These are phyloP conservation scores for Sussaba pulchella DNA, from an alignment of 2,888 invertebrate genomes.

Conservation along the genomic window DNA sequence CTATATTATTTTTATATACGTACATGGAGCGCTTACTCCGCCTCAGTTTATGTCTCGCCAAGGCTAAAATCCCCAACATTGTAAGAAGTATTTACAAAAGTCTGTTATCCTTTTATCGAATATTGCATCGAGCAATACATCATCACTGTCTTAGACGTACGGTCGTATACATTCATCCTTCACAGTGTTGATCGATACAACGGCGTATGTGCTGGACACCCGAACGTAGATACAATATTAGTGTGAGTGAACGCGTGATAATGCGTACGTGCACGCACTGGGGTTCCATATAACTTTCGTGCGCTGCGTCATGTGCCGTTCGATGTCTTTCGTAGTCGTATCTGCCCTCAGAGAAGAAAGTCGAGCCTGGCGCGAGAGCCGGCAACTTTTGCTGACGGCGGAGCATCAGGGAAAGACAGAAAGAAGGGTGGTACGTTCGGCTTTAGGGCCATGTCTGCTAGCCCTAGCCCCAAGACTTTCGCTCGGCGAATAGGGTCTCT, in stretches of 20 bases:
- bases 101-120: conserved; percentile 30
- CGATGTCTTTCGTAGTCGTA: conserved; percentile 50
- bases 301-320: conserved; percentile 33
- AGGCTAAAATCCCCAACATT: conserved; percentile 64
- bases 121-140: conserved; percentile 34
- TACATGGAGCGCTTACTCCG: conserved; percentile 12
- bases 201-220: not conserved
- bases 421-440: conserved; percentile 43
- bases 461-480: conserved; percentile 60
- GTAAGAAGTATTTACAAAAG: conserved; percentile 59
- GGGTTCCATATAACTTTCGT: conserved; percentile 16
- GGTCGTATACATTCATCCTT: conserved; percentile 29
- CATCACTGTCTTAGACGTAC: conserved; percentile 26
- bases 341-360: conserved; percentile 56
- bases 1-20: conserved; percentile 20
- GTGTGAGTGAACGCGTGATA: conserved; percentile 51
- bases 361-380: conserved; percentile 62
- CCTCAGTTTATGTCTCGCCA: conserved; percentile 21
- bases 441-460: conserved; percentile 50
- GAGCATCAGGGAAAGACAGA: conserved; percentile 21
- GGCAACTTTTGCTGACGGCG: conserved; percentile 57
- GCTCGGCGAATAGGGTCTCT: conserved; percentile 57
- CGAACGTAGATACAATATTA: conserved; percentile 7
- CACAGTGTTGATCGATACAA: conserved; percentile 35
- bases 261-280: conserved; percentile 61